Evolutionary conservation across 1,140 invertebrate genomes (phyloP).

Genomic region (Magallana ariakensis): DNA sequence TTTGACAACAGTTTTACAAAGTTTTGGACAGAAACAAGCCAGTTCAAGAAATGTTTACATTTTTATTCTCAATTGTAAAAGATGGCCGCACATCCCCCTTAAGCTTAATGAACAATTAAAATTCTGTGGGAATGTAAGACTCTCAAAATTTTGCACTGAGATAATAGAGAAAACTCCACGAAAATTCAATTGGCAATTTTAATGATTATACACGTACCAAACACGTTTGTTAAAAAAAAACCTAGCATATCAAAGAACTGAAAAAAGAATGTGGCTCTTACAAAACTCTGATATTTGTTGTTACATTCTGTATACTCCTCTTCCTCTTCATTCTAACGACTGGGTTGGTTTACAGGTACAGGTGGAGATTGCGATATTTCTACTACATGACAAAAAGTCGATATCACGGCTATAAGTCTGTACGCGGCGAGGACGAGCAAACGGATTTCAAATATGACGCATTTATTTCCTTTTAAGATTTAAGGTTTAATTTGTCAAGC

Average conservation of each 20-base stretch:
- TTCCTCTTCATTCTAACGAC: constrained; percentile 44
- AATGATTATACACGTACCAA: constrained; percentile 35
- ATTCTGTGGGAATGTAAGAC: constrained; percentile 62
- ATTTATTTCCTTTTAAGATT: constrained; percentile 65
- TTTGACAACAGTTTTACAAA: too few species aligned
- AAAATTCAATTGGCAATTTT: constrained; percentile 43
- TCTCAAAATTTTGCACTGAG: constrained; percentile 56
- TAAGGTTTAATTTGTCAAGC: constrained; percentile 49
- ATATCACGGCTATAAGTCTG: constrained; percentile 36
- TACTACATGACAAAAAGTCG: constrained; percentile 62
- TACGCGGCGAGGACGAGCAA: neutral
- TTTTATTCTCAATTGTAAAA: too few species aligned
- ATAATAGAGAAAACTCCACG: neutral
- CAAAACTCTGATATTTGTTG: constrained; percentile 44
- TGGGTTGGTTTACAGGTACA: constrained; percentile 58
- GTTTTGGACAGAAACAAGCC: too few species aligned
- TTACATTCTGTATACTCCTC: constrained; percentile 23
- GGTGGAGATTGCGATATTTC: constrained; percentile 67
- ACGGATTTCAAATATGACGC: constrained; percentile 59
- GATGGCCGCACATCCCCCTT: too few species aligned
- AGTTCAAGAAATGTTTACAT: too few species aligned
- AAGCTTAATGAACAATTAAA: constrained; percentile 46
- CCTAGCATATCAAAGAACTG: constrained; percentile 31
- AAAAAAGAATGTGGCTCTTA: constrained; percentile 51
- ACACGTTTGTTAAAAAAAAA: neutral